Base-by-base conservation (phyloP, 2,113 vertebrate species). In the Rissa tridactyla region DNA sequence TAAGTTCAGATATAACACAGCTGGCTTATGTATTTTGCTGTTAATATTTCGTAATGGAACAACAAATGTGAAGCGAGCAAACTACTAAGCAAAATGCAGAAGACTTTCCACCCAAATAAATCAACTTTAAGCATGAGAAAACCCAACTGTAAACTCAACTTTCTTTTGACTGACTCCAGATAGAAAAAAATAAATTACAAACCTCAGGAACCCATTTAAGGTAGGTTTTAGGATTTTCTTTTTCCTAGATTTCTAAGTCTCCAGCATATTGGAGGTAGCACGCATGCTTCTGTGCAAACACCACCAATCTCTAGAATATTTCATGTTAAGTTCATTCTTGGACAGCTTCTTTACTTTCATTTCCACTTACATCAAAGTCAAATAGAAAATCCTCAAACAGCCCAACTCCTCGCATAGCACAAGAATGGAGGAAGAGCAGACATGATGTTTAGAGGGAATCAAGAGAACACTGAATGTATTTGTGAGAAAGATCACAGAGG, bases 1-100 rank as follows among this genome's bases (percentile, higher is more conserved):
- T 95, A 90, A 96, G 84, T 94, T 95, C 46, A 96, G 95, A 95
- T 69, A 55, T 23, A 80, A 77, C 66, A 86, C 94, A 96, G 94
- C 96, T 97, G 95, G 66, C 29, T 90, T 82, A 66, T 91, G 71
- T 95, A 94, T 66, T 95, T 95, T 92, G 78, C 91, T 95, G 38
- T 80, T 97, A 87, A 91, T 80, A 87, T 69, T 94, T 70, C 38
- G n/a, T 96, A 95, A 91, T 80, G 75, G 75, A 94, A 95, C 73
- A 95, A 85, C 81, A 95, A 87, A 96, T 25, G 17, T 30, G 72
- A 87, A 81, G 38, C 1, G 10, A 95, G 55, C 69, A 86, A 88
- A 68, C 47, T 69, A 72, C 51, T 65, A 82, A 76, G 83, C 78
- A 94, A 70, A 96, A 92, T 42, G 40, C 54, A 85, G 65, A 47